Percentiles rank a stretch among this genome's conserved stretches.
phyloP scores from a whole-genome alignment of 2,797 vertebrate species.

The Pseudomugil gertrudae region DNA sequence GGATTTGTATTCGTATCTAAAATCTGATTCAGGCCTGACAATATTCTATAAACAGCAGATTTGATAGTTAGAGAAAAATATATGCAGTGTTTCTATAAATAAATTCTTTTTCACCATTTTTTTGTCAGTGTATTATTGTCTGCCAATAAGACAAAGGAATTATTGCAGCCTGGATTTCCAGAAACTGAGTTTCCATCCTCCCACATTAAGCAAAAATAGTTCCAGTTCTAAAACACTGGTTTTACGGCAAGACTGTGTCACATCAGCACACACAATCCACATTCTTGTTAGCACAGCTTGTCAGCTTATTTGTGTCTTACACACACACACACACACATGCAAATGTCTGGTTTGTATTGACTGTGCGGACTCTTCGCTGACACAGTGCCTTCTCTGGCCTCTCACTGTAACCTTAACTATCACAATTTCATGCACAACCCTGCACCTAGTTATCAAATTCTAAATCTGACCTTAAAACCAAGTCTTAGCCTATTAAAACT shows the following conservation, averaged over 20 bases:
- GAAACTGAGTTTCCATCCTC: slow-evolving; percentile 71
- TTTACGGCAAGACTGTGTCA: slow-evolving; percentile 53
- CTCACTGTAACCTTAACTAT: not conserved
- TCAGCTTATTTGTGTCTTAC: slow-evolving; percentile 57
- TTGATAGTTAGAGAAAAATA: slow-evolving; percentile 16
- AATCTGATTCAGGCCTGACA: slow-evolving; percentile 20
- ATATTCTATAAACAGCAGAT: slow-evolving; percentile 22
- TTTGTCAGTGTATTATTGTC: slow-evolving; percentile 42
- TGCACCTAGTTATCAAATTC: not conserved
- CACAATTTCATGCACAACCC: not conserved
- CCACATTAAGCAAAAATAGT: slow-evolving; percentile 79
- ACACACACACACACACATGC: slow-evolving; percentile 4
- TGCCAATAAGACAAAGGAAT: slow-evolving; percentile 65
- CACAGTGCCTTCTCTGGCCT: not conserved
- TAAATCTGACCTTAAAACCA: not conserved
- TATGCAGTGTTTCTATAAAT: slow-evolving; percentile 42
- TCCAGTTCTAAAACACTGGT: slow-evolving; percentile 73
- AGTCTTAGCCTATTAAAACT: not conserved
- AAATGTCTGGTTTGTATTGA: too few relatives aligned
- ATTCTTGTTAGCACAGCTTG: slow-evolving; percentile 72
- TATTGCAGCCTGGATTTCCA: slow-evolving; percentile 64
- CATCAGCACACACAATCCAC: slow-evolving; percentile 56
- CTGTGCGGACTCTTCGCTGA: not conserved
- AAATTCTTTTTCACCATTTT: slow-evolving; percentile 37
- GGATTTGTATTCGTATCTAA: slow-evolving; percentile 26